These are phyloP conservation scores for Pygathrix nemaeus DNA, from an alignment of 2,113 vertebrate species.

Conservation along the genomic window DNA sequence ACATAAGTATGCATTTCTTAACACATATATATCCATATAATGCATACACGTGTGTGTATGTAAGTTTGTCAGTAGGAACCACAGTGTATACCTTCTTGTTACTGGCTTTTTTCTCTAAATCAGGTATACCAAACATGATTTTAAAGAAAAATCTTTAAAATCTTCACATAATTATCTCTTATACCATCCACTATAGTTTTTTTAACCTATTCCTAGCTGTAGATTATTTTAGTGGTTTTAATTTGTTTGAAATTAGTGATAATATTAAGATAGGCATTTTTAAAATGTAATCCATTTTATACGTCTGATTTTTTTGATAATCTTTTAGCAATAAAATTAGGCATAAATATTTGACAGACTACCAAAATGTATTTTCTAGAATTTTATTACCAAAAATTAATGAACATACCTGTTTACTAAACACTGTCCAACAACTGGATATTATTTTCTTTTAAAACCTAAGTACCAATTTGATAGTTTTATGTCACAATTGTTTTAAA, in stretches of 20 bases:
- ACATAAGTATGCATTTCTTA: neutral
- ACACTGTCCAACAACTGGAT: neutral
- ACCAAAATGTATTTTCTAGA: neutral
- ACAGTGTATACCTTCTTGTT: neutral
- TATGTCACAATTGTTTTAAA: neutral
- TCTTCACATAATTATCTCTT: neutral
- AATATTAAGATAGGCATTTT: neutral
- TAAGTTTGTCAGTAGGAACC: neutral
- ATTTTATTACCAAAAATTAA: neutral
- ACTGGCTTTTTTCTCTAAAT: neutral
- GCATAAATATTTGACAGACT: neutral
- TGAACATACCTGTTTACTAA: neutral
- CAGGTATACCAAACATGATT: neutral
- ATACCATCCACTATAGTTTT: neutral
- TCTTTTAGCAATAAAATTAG: neutral
- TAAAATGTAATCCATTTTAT: neutral
- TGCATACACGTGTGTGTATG: neutral
- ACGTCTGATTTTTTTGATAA: neutral
- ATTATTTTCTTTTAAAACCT: conserved; percentile 16
- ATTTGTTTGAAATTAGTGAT: neutral
- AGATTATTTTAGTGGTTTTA: neutral
- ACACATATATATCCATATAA: neutral
- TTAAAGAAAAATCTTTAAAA: neutral
- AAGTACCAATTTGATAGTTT: neutral
- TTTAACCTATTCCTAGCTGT: neutral